Evolutionary conservation across 2,888 invertebrate species (phyloP), one percentile per base, ranked within the genome.

Genomic region (Glaucopsyche alexis): DNA sequence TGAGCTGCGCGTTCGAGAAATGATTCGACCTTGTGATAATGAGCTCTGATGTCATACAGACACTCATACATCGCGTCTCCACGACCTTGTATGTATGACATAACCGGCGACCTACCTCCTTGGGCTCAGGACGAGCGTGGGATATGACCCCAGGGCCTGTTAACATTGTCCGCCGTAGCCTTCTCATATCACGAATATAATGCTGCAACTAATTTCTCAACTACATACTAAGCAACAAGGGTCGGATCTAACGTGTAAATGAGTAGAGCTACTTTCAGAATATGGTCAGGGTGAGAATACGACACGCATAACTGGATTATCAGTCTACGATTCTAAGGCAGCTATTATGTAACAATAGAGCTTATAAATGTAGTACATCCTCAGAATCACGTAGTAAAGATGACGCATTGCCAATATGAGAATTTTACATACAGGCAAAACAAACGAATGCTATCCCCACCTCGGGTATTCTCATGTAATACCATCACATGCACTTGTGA

Each of bases 1-100:
- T 69, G 47, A 69, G 49, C 69, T 2, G 29, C 49, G 69, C 16
- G 49, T 19, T 69, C 69, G 49, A 45, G 66, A 69, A 69, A 69
- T 14, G 69, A 49, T 19, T 49, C 69, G 69, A 49, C 69, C 69
- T 69, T 47, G 47, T 14, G 47, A 19, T 29, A 45, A 60, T 60
- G 60, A 60, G 49, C 29, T 65, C 64, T 69, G 69, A 69, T 69
- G 69, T 69, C 69, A 69, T 69, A 69, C 69, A n/a, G n/a, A 47
- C 69, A 47, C 45, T 67, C 66, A 45, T 16, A 67, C n/a, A 7
- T 1, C 16, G 16, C 42, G 67, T 67, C 45, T 67, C 14, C 7
- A 19, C 19, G 47, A 19, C 69, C 47, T 66, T 66, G 66, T n/a
- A 2, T 38, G 65, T 7, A 16, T 69, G 69, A 69, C 69, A 69